Percentiles rank a stretch among this genome's conserved stretches.
Evolutionary conservation across 2,888 invertebrate species (phyloP).

Genomic region (Apeira syringaria): DNA sequence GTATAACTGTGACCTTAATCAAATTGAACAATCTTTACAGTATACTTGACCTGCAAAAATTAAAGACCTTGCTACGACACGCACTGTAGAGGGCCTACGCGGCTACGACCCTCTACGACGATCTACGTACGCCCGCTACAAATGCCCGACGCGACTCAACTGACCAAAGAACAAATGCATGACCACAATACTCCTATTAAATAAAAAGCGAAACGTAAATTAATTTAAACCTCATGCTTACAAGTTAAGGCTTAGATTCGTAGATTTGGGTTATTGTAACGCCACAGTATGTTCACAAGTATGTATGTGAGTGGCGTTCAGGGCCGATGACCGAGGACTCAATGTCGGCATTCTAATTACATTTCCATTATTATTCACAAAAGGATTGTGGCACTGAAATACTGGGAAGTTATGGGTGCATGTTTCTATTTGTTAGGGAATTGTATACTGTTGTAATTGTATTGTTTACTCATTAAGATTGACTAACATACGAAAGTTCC

Average conservation of each 20-base stretch:
- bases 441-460: no score
- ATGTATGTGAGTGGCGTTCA: constrained; percentile 13
- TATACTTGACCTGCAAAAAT: constrained; percentile 25
- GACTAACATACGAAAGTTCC: no score
- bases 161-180: constrained; percentile 25
- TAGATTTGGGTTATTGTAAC: background rate
- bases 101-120: constrained; percentile 37
- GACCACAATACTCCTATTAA: constrained; percentile 14
- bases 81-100: constrained; percentile 40
- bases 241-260: constrained; percentile 7
- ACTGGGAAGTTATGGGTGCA: background rate
- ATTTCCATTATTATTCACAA: constrained; percentile 15
- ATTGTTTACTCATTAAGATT: no score
- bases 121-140: constrained; percentile 36
- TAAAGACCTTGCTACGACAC: constrained; percentile 26
- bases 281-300: constrained; percentile 1
- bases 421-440: no score
- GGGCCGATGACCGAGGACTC: constrained; percentile 58
- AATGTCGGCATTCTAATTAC: constrained; percentile 27
- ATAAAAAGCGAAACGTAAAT: background rate
- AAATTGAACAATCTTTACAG: constrained; percentile 6
- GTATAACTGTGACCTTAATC: constrained; percentile 1
- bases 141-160: constrained; percentile 38
- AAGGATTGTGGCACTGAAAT: constrained; percentile 16
- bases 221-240: constrained; percentile 12